Evolutionary conservation across 2,113 vertebrate species (phyloP), one percentile per base, ranked within the genome.

Genomic region (Erythrolamprus reginae): DNA sequence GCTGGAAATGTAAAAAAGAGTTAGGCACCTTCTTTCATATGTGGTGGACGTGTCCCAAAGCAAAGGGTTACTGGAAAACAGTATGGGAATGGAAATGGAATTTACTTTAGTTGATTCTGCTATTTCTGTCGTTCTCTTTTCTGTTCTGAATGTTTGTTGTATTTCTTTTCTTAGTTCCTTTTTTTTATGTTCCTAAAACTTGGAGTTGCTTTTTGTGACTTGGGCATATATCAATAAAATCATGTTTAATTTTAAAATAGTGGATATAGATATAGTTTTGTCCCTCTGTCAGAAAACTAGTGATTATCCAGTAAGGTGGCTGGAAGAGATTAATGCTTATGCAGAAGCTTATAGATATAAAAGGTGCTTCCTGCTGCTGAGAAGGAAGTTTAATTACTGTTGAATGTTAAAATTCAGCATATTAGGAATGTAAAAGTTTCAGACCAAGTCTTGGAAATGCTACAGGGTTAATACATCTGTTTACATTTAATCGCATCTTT

Each of bases 401-500:
- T 38, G 33, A 77, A 77, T 2, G 5, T 77, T 77, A 77, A 1
- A 82, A 93, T 88, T 26, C 48, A 93, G 10, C 48, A 82, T 53
- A 51, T 3, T 23, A 89, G 88, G 50, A 42, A 87, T 77, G 83
- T 53, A 45, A 92, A 10, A 6, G 84, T 93, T 65, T 86, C 48
- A 88, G 86, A 82, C 87, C 10, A 84, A 91, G 42, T 51, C 84
- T 88, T 92, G 92, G 42, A 90, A 77, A 47, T 45, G 58, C 12
- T 91, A 7, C 84, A 77, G 77, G 10, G 51, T n/a, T 19, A 90
- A 70, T 91, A 42, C 91, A 70, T n/a, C 24, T 89, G 5, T 88
- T 84, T 65, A 94, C 88, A 86, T 94, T 50, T 45, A 92, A 88
- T 47, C 91, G 56, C 53, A 5, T 65, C 4, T 3, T 88, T 82